Evolutionary conservation across 2,113 vertebrate genomes (phyloP).

Genomic region (Harpagus bidentatus): DNA sequence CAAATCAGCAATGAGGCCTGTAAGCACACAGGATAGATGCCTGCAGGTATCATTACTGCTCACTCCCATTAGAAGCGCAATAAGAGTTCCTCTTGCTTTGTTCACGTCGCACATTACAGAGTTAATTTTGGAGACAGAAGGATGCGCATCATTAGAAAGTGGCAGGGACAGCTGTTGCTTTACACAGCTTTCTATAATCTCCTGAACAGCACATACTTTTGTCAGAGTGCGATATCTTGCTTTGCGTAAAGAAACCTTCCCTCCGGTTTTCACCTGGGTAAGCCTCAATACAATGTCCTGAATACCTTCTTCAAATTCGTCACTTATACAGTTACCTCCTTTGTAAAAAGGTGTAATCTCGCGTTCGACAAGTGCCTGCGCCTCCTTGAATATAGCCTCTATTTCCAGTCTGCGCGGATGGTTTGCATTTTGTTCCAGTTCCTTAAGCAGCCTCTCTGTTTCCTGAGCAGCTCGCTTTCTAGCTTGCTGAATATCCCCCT

Average conservation of each 20-base stretch:
- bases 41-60: slow-evolving; percentile 87
- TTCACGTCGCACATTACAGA: slow-evolving; percentile 91
- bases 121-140: slow-evolving; percentile 90
- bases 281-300: slow-evolving; percentile 88
- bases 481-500: slow-evolving; percentile 85
- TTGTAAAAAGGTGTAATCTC: slow-evolving; percentile 81
- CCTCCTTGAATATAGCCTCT: slow-evolving; percentile 84
- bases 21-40: slow-evolving; percentile 90
- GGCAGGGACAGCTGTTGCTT: slow-evolving; percentile 87
- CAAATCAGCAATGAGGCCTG: slow-evolving; percentile 89
- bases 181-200: slow-evolving; percentile 85
- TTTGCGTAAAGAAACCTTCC: slow-evolving; percentile 86
- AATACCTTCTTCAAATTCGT: slow-evolving; percentile 89
- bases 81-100: slow-evolving; percentile 88
- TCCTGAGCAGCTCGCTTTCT: slow-evolving; percentile 89
- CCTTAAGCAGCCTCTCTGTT: slow-evolving; percentile 87
- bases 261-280: slow-evolving; percentile 93
- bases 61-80: slow-evolving; percentile 90
- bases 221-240: slow-evolving; percentile 90
- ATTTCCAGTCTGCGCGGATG: slow-evolving; percentile 88
- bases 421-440: slow-evolving; percentile 91
- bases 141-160: slow-evolving; percentile 86
- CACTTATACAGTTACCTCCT: slow-evolving; percentile 76
- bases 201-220: slow-evolving; percentile 89
- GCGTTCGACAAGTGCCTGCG: slow-evolving; percentile 81